Evolutionary conservation across 2,797 vertebrate species (phyloP).

Genomic region (Chelmon rostratus): DNA sequence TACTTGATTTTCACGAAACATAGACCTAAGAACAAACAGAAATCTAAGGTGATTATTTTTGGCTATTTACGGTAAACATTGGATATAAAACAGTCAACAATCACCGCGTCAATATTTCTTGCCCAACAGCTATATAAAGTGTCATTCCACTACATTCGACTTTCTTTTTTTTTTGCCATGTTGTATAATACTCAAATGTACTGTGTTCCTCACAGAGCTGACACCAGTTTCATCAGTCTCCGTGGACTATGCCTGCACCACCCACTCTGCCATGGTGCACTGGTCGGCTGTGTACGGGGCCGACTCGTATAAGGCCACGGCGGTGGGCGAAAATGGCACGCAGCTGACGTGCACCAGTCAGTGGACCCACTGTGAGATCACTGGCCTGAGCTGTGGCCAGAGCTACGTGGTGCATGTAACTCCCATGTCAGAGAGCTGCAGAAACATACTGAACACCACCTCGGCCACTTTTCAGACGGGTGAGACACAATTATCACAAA

Average conservation of each 20-base stretch:
- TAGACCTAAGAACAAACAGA: constrained; percentile 33
- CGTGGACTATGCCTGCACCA: constrained; percentile 79
- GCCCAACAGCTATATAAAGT: background rate
- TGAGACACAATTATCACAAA: constrained; percentile 53
- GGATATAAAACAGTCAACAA: background rate
- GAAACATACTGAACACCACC: constrained; percentile 64
- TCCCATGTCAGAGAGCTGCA: constrained; percentile 78
- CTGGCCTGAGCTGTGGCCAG: constrained; percentile 74
- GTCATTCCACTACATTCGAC: background rate
- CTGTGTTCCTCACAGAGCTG: constrained; percentile 71
- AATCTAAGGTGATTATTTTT: background rate
- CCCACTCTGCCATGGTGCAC: constrained; percentile 51
- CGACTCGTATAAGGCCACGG: constrained; percentile 75
- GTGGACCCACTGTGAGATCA: constrained; percentile 70
- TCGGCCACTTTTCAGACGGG: constrained; percentile 66
- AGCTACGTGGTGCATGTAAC: constrained; percentile 73
- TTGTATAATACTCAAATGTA: background rate
- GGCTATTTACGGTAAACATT: background rate
- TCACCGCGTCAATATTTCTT: background rate
- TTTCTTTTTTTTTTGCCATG: background rate
- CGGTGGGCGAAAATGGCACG: constrained; percentile 42
- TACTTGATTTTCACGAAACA: constrained; percentile 48
- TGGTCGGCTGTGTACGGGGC: constrained; percentile 82
- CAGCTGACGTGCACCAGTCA: constrained; percentile 70
- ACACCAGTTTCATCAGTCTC: constrained; percentile 71